phyloP scores from a whole-genome alignment of 2,888 invertebrate genomes.

The Drosophila ezoana region DNA sequence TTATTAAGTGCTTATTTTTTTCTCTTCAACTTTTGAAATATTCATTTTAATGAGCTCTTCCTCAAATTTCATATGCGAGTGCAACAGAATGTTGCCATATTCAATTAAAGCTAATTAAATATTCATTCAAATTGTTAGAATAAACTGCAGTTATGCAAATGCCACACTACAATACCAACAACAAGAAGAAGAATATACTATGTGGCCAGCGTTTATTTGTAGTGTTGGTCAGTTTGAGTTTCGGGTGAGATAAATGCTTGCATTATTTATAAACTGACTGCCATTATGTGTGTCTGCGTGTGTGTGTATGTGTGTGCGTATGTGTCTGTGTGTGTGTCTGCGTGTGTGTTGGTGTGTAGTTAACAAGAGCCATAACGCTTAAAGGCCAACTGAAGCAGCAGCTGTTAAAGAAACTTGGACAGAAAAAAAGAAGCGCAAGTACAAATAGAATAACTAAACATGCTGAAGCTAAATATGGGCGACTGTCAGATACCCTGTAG shows the following conservation, averaged over 20 bases:
- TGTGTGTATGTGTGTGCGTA: not conserved
- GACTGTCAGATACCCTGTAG: slow-evolving; percentile 12
- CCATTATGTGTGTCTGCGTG: slow-evolving; percentile 6
- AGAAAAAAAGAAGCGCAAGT: slow-evolving; percentile 31
- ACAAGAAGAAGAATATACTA: slow-evolving; percentile 7
- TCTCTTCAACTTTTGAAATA: not conserved
- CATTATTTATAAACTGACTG: slow-evolving; percentile 62
- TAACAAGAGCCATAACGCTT: slow-evolving; percentile 51
- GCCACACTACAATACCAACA: slow-evolving; percentile 3
- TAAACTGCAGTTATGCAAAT: slow-evolving; percentile 73
- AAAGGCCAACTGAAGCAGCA: slow-evolving; percentile 46
- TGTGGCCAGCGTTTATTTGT: not conserved
- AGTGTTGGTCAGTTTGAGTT: slow-evolving; percentile 39
- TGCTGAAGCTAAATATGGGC: not conserved
- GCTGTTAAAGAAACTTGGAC: slow-evolving; percentile 25
- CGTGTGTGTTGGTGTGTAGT: slow-evolving; percentile 23
- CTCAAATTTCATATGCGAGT: slow-evolving; percentile 1
- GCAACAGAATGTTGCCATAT: slow-evolving; percentile 39
- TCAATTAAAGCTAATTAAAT: slow-evolving; percentile 68
- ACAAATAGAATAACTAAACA: slow-evolving; percentile 36
- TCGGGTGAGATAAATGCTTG: slow-evolving; percentile 44
- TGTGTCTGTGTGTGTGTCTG: not conserved
- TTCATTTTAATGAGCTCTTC: slow-evolving; percentile 57
- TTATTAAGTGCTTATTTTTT: not conserved
- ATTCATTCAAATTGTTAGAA: slow-evolving; percentile 68